Evolutionary conservation across 1,140 invertebrate species (phyloP), one percentile per base, ranked within the genome.

Genomic region (Carposina sasakii): DNA sequence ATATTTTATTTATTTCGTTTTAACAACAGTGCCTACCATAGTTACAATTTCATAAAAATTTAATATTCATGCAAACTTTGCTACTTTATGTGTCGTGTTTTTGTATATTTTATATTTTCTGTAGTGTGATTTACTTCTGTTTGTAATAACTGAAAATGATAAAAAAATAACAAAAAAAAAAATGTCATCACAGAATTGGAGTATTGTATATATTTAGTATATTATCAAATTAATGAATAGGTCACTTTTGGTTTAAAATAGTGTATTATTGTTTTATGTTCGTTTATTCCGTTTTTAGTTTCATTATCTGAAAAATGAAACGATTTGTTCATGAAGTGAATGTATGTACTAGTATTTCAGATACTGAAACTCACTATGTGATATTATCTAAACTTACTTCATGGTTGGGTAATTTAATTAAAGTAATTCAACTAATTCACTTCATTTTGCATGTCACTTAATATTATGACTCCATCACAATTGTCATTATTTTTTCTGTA

Each of bases 51-150:
- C 71, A 71, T 72, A 61, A 68, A 66, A 63, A 57, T 63, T 68
- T 57, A 59, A 57, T 63, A 63, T 65, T 63, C 55, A 22, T 58
- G 59, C 62, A 67, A 63, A 62, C 57, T 71, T 72, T 74, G 60
- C 70, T 74, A 74, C 52, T 66, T 68, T 77, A 61, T 63, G 70
- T 76, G 76, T 79, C 74, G 72, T 81, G 72, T 81, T 83, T n/a
- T 67, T 71, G 71, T 75, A 71, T 72, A 70, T 77, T 70, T 39
- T 72, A 56, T 74, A n/a, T 73, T 72, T 76, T 78, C 67, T 74
- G 74, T 83, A 83, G 77, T 75, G 77, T 81, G 71, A 69, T 74
- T 71, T 71, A 74, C 64, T 76, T 78, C 71, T 74, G 67, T 83
- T 83, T 79, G 73, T 81, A 68, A 75, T 72, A 75, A 73, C 63